Conservation (phyloP, 2,113 vertebrate species). For the Muscicapa adusta region DNA sequence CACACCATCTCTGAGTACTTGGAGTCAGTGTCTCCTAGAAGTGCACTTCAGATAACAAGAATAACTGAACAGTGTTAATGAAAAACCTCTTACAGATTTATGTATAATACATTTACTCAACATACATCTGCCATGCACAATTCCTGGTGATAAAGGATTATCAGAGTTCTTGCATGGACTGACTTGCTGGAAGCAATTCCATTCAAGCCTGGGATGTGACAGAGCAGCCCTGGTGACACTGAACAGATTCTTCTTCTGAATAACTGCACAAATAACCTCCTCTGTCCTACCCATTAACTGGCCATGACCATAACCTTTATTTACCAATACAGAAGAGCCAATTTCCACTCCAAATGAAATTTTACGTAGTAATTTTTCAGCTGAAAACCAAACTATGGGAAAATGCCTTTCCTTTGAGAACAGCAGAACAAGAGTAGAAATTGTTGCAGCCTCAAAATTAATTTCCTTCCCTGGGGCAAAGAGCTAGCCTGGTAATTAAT, state of each 20-base stretch:
- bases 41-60: background rate
- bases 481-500: slow-evolving; percentile 19
- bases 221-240: background rate
- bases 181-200: background rate
- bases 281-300: background rate
- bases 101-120: background rate
- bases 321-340: background rate
- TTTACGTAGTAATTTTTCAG: background rate
- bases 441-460: slow-evolving; percentile 1
- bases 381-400: background rate
- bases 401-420: slow-evolving; percentile 22
- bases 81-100: background rate
- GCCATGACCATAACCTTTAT: slow-evolving; percentile 11
- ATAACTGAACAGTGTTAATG: background rate
- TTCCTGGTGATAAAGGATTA: background rate
- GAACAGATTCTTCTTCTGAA: background rate
- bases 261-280: background rate
- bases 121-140: background rate
- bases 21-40: background rate
- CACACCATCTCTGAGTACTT: background rate
- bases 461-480: slow-evolving; percentile 32
- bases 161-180: background rate
- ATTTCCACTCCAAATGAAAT: slow-evolving; percentile 1
- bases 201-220: background rate
- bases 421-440: slow-evolving; percentile 31